A percentile compares a stretch with the other conserved stretches of the same genome.
phyloP scores from a whole-genome alignment of 35 echinoderm and acorn worm species.

The Patiria miniata region DNA sequence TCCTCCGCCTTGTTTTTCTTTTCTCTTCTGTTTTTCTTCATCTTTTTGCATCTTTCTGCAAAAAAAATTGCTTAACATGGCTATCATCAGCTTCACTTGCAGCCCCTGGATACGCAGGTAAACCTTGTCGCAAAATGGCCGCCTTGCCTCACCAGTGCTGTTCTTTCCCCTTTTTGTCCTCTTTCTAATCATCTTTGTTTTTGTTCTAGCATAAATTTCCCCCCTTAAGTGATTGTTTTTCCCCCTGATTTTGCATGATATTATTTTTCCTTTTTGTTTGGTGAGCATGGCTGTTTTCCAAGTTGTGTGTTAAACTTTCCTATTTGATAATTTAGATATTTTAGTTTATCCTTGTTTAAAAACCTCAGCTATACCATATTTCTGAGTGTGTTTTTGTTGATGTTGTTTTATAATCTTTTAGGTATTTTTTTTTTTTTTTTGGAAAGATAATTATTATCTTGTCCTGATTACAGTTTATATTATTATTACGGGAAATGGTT shows the following conservation, averaged over 20 bases:
- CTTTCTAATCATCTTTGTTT: background rate
- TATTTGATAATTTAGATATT: too few relatives aligned
- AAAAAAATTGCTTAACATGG: background rate
- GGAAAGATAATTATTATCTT: too few relatives aligned
- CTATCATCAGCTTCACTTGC: background rate
- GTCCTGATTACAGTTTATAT: too few relatives aligned
- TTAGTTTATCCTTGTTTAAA: too few relatives aligned
- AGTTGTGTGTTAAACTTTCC: too few relatives aligned
- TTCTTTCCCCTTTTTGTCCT: background rate
- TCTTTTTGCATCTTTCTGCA: background rate
- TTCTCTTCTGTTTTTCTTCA: background rate
- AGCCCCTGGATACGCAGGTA: slow-evolving; percentile 16
- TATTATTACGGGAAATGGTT: too few relatives aligned
- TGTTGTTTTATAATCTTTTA: too few relatives aligned
- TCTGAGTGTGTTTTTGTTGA: too few relatives aligned
- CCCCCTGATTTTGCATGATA: background rate
- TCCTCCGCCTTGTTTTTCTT: background rate
- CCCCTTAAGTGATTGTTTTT: background rate
- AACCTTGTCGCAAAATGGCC: background rate
- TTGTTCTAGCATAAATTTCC: background rate
- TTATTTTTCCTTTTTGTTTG: background rate
- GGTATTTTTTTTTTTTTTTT: too few relatives aligned
- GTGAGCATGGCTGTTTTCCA: background rate
- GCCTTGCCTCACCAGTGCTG: background rate
- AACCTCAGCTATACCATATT: too few relatives aligned